Evolutionary conservation across 2,113 vertebrate species (phyloP), one percentile per base, ranked within the genome.

Genomic region (Himantopus leucocephalus): DNA sequence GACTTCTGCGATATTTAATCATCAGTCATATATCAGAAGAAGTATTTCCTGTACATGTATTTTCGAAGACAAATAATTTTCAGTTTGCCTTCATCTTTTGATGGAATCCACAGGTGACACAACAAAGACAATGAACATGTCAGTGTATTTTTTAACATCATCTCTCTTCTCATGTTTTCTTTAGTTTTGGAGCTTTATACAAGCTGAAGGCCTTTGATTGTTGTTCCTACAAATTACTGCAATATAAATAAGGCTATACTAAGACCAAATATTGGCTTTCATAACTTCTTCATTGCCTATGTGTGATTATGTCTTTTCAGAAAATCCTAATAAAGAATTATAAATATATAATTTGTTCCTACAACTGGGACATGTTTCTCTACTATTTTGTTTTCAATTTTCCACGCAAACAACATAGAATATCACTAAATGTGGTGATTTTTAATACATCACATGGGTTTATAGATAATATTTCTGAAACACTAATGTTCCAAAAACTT

Each of bases 381-480:
- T 66, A 27, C 23, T 70, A 12, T 24, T 82, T 68, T 75, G 34
- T 53, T 95, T 95, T 79, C 48, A 43, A 5, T 68, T 94, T 91
- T 85, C 29, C 47, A 59, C 12, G 30, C 56, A 58, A 87, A 85
- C 22, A 68, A 68, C 35, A 6, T 5, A 76, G 72, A 27, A 3
- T 59, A 60, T 68, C 30, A 52, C 27, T 82, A 50, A 88, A 45
- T 56, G 30, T 60, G 39, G 53, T 88, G 75, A 39, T 72, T 90
- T 94, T 88, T 58, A 92, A 2, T 70, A 62, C 50, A 93, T 93
- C 88, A 82, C 14, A 35, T 17, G 58, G 34, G 26, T 75, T 93
- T 91, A 62, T 70, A 85, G 67, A 70, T 93, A 88, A 43, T 71
- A 79, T 93, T 94, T 95, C 90, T 93, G 79, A 41, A 91, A 72